Percentiles rank a stretch among this genome's conserved stretches.
These are phyloP conservation scores for Crotalus viridis DNA, from an alignment of 2,113 vertebrate genomes.

Conservation along the genomic window DNA sequence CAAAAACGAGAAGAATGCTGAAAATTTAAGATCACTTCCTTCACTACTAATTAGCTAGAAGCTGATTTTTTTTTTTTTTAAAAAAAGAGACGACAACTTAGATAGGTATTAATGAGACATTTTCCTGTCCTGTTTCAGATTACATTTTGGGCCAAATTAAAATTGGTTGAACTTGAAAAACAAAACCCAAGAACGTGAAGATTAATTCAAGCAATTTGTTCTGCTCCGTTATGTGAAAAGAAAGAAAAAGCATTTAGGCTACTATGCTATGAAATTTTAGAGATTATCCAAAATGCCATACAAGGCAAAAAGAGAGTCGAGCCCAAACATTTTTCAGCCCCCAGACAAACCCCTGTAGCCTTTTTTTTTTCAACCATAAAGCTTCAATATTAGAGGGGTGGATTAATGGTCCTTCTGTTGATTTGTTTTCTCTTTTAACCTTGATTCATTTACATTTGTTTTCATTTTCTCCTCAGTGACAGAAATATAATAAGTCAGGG, in stretches of 20 bases:
- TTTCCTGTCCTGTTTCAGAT: slow-evolving; percentile 52
- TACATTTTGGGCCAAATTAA: slow-evolving; percentile 46
- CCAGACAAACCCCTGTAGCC: background rate
- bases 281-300: background rate
- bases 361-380: fast-evolving
- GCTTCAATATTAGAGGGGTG: background rate
- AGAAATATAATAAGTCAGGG: background rate
- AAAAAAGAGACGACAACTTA: slow-evolving; percentile 39
- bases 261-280: background rate
- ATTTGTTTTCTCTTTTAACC: background rate
- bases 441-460: background rate
- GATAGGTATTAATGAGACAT: slow-evolving; percentile 59
- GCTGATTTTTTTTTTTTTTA: slow-evolving; percentile 38
- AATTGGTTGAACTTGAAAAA: slow-evolving; percentile 37
- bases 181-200: slow-evolving; percentile 18
- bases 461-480: background rate
- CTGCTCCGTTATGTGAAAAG: slow-evolving; percentile 26
- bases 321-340: background rate
- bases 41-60: slow-evolving; percentile 59
- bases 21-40: slow-evolving; percentile 48
- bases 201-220: slow-evolving; percentile 19
- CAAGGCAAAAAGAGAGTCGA: background rate
- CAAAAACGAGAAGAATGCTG: slow-evolving; percentile 22
- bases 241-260: slow-evolving; percentile 26
- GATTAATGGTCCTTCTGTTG: background rate